Evolutionary conservation across 1,140 invertebrate genomes (phyloP).

Genomic region (fruit fly (Drosophila melanogaster)): DNA sequence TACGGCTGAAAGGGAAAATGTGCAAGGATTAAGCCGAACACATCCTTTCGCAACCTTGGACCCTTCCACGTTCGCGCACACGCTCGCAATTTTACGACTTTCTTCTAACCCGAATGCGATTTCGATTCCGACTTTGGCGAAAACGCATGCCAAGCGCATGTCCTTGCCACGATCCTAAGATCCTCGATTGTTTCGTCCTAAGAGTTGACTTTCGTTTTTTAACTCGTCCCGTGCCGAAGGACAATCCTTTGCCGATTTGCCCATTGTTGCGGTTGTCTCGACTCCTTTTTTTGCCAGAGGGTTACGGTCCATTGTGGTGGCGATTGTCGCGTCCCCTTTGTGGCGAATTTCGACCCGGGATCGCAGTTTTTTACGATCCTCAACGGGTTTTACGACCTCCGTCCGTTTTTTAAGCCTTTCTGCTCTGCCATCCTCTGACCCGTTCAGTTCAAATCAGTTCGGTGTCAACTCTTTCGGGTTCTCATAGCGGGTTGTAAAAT

Average conservation of each 20-base stretch:
- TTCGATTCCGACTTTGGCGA: slow-evolving; percentile 17
- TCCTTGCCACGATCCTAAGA: slow-evolving; percentile 24
- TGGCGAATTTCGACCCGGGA: slow-evolving; percentile 13
- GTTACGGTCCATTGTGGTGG: slow-evolving; percentile 59
- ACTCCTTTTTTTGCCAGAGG: slow-evolving; percentile 65
- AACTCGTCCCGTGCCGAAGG: slow-evolving; percentile 31
- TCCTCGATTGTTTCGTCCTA: slow-evolving; percentile 36
- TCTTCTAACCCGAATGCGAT: slow-evolving; percentile 6
- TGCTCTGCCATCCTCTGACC: slow-evolving; percentile 72
- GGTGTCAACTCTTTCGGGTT: slow-evolving; percentile 31
- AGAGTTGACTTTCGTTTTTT: slow-evolving; percentile 73
- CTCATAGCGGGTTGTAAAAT: slow-evolving; percentile 39
- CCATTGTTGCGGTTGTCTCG: slow-evolving; percentile 70
- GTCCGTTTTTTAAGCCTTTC: slow-evolving; percentile 77
- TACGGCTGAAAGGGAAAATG: slow-evolving; percentile 44
- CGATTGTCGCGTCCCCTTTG: slow-evolving; percentile 45
- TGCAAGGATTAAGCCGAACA: slow-evolving; percentile 61
- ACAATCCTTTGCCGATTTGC: slow-evolving; percentile 34
- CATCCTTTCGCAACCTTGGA: slow-evolving; percentile 73
- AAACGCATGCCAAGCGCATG: slow-evolving; percentile 41
- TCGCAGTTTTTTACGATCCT: slow-evolving; percentile 26
- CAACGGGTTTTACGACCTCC: slow-evolving; percentile 42
- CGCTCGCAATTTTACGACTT: slow-evolving; percentile 66
- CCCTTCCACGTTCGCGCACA: slow-evolving; percentile 32
- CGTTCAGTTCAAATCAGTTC: slow-evolving; percentile 22